Evolutionary conservation across 2,888 invertebrate species (phyloP), one percentile per base, ranked within the genome.

Genomic region (Tubulanus polymorphus): DNA sequence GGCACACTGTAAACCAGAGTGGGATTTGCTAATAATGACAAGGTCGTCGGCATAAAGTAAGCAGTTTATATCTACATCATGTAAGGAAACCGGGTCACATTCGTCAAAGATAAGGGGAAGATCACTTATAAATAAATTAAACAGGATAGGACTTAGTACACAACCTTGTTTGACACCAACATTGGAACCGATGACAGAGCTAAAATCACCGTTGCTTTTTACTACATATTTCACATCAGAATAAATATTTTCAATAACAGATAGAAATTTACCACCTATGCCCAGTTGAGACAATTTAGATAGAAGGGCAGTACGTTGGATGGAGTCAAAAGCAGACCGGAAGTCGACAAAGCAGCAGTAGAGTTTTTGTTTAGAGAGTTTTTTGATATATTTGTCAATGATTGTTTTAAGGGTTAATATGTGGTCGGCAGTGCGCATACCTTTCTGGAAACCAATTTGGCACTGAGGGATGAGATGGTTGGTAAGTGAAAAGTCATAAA

Each of bases 111-210:
- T 41, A 8, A 8, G 20, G 6, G 41, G 41, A 5, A 41, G 5
- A 15, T 41, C 41, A 5, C 41, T 5, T 8, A 15, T 15, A 15
- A 8, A 41, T 8, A 41, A 15, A 41, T 41, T 41, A 41, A 41
- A 41, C 5, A 41, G 15, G 18, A 41, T 8, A 15, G 41, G 41
- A 15, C 41, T 41, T 23, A 41, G 15, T 3, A 41, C 15, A 15
- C 41, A 41, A 41, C 41, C 41, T 41, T 41, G 41, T 23, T 41
- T 41, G 23, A 41, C 41, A 3, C 41, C 41, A 18, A 41, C 41
- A 5, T 5, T 41, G 5, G 41, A 41, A 3, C 23, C 3, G 15
- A 41, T 20, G 23, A 3, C 3, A 8, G 41, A 23, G 41, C 41
- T 41, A 15, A 5, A 5, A 41, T 8, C 5, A 15, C 15, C 15